phyloP scores from a whole-genome alignment of 2,113 vertebrate species.

The Microcebus griseorufus region DNA sequence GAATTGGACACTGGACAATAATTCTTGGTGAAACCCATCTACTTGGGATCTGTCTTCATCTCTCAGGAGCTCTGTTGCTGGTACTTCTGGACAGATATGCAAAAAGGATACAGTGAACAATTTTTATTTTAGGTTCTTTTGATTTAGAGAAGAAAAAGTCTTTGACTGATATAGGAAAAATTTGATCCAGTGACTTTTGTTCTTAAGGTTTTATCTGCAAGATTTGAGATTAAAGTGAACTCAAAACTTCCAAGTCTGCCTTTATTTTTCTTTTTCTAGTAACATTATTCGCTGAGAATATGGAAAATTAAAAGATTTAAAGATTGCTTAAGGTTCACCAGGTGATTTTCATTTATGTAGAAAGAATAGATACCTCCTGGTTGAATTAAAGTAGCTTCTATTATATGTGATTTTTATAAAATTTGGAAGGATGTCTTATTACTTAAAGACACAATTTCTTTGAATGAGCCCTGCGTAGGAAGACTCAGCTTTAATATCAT shows the following conservation, averaged over 20 bases:
- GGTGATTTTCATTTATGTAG: background rate
- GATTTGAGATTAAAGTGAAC: conserved; percentile 21
- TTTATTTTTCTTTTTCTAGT: background rate
- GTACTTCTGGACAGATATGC: background rate
- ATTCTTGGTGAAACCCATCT: background rate
- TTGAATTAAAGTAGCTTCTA: background rate
- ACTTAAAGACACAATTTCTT: background rate
- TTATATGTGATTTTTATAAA: background rate
- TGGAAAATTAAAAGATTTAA: background rate
- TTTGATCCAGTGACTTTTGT: background rate
- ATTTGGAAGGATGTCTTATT: background rate
- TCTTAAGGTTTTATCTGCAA: background rate
- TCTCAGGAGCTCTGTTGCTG: background rate
- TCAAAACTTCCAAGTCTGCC: background rate
- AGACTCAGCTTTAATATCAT: background rate
- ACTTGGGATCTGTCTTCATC: background rate
- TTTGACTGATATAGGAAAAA: background rate
- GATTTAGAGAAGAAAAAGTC: background rate
- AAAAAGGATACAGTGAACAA: background rate
- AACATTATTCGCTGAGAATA: background rate
- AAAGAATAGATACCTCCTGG: background rate
- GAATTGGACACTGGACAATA: background rate
- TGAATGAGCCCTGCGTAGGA: background rate
- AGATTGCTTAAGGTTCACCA: background rate
- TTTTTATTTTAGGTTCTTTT: background rate